Evolutionary conservation across 2,113 vertebrate genomes (phyloP), one percentile per base, ranked within the genome.

Genomic region (Glaucidium brasilianum): DNA sequence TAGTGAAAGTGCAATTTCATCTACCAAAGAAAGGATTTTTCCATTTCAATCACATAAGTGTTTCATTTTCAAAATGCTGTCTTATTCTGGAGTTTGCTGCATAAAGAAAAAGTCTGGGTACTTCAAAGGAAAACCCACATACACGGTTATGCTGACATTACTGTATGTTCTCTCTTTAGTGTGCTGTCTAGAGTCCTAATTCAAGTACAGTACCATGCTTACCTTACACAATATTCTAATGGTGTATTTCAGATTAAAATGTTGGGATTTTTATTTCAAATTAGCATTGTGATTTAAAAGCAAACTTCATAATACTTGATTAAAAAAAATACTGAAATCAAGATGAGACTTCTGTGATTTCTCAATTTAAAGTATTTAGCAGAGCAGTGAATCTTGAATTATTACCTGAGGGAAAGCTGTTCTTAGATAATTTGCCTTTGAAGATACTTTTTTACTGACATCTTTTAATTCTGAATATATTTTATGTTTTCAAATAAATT

Each of bases 401-500:
- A 64, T 58, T 73, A 37, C 6, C 15, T 47, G 35, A 62, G 39
- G 27, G 60, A 94, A 94, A 59, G 4, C 12, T 66, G 4, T 72
- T 15, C 64, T 92, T 90, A 62, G 60, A 90, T 87, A 91, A 59
- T 53, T 79, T 85, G 4, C 32, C 39, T 85, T 88, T 79, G 35
- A 90, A 77, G 35, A 66, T 35, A 35, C 15, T 59, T 49, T 84
- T 95, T 96, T 47, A 64, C n/a, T 77, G 62, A 86, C 20, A 30
- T 77, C 30, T 95, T 60, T 75, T 91, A 90, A 67, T 63, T 92
- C 82, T 91, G 27, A 90, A 37, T 32, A 43, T 55, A 56, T 68
- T 87, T 92, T 73, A 81, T 64, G 2, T 76, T 73, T 85, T 79
- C 14, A 68, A 86, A 77, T 59, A 52, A 59, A 79, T 66, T 88